phyloP scores from a whole-genome alignment of 1,140 invertebrate genomes.

The Drosophila albomicans region DNA sequence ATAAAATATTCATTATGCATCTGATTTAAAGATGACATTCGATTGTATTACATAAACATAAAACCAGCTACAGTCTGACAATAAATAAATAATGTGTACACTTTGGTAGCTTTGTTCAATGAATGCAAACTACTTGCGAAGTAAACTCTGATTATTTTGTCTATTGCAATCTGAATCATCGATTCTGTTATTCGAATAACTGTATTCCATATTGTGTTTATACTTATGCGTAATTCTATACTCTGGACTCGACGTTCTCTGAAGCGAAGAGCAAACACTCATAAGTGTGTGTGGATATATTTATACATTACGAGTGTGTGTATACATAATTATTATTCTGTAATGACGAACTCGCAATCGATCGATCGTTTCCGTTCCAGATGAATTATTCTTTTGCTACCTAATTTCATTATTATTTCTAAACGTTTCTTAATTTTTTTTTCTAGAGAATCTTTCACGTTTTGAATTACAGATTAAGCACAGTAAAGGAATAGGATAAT shows the following conservation, averaged over 20 bases:
- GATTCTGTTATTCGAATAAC: constrained; percentile 39
- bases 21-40: constrained; percentile 14
- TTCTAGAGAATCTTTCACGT: background rate
- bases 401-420: constrained; percentile 12
- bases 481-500: background rate
- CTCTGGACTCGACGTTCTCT: constrained; percentile 19
- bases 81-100: constrained; percentile 1
- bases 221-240: constrained; percentile 28
- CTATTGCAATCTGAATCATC: constrained; percentile 45
- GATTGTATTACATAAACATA: constrained; percentile 22
- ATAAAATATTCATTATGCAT: constrained; percentile 11
- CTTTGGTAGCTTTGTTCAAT: background rate
- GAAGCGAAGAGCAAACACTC: constrained; percentile 19
- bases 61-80: constrained; percentile 5
- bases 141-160: constrained; percentile 19
- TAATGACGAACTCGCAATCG: constrained; percentile 43
- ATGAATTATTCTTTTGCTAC: constrained; percentile 31
- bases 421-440: background rate
- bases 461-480: background rate
- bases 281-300: constrained; percentile 1
- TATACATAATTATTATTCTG: constrained; percentile 21
- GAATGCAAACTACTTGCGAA: background rate
- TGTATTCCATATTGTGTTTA: constrained; percentile 38
- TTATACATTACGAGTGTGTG: background rate
- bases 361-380: constrained; percentile 66